A percentile compares a stretch with the other conserved stretches of the same genome.
phyloP scores from a whole-genome alignment of 2,888 invertebrate species.

The Amaurobius ferox region DNA sequence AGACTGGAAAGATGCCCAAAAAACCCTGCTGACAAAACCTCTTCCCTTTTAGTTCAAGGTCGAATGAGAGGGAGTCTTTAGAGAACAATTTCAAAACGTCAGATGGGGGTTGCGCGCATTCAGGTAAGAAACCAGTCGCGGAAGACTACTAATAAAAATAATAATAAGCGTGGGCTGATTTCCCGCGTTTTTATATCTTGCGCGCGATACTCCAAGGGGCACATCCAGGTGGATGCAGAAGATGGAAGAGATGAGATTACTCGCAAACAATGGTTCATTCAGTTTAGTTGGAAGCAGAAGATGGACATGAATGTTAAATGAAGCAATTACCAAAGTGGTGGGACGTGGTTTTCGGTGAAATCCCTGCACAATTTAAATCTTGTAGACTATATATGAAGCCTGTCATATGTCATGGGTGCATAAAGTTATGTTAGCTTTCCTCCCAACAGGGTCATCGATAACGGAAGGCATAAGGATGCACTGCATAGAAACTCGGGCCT shows the following conservation, averaged over 20 bases:
- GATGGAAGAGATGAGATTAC: neutral
- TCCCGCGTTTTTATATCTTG: neutral
- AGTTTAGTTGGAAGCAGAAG: too few relatives aligned
- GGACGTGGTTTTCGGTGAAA: too few relatives aligned
- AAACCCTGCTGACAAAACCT: neutral
- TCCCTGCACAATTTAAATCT: too few relatives aligned
- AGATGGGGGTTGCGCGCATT: neutral
- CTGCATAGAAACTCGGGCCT: too few relatives aligned
- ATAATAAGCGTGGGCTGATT: slow-evolving; percentile 20
- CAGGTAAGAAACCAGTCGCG: slow-evolving; percentile 19
- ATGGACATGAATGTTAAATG: too few relatives aligned
- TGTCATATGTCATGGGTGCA: too few relatives aligned
- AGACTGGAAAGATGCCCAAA: neutral
- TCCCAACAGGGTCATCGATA: too few relatives aligned
- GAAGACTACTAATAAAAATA: neutral
- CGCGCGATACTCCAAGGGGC: neutral
- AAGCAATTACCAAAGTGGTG: too few relatives aligned
- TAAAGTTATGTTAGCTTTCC: too few relatives aligned
- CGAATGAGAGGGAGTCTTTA: neutral
- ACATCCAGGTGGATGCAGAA: neutral
- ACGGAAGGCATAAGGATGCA: too few relatives aligned
- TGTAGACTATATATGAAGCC: too few relatives aligned
- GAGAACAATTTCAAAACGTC: neutral
- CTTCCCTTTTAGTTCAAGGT: neutral
- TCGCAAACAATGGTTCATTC: neutral